These are phyloP conservation scores for Sericinus montela DNA, from an alignment of 2,888 invertebrate genomes.

Conservation along the genomic window DNA sequence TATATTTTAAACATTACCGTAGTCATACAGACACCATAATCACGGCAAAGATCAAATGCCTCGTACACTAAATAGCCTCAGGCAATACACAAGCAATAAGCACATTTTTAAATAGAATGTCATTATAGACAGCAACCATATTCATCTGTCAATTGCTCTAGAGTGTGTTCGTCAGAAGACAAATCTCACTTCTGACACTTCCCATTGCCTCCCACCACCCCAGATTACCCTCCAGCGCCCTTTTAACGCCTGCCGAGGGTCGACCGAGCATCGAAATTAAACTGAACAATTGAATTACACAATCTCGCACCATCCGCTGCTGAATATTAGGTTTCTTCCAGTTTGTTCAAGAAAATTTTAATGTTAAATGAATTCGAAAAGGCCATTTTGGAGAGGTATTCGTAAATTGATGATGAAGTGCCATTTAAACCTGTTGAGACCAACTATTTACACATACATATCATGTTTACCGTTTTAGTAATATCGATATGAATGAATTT, in stretches of 20 bases:
- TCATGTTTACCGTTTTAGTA: too few relatives aligned
- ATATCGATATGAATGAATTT: too few relatives aligned
- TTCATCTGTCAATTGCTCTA: constrained; percentile 49
- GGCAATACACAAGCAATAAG: too few relatives aligned
- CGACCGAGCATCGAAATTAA: constrained; percentile 52
- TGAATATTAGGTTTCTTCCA: constrained; percentile 43
- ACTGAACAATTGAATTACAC: constrained; percentile 56
- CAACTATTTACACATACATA: too few relatives aligned
- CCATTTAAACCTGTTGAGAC: background rate
- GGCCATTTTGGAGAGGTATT: constrained; percentile 7
- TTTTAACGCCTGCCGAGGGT: constrained; percentile 60
- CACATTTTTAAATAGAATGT: constrained; percentile 3
- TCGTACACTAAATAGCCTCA: too few relatives aligned
- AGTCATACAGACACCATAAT: background rate
- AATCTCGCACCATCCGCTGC: constrained; percentile 46
- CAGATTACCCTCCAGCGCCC: constrained; percentile 45
- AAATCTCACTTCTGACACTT: constrained; percentile 45
- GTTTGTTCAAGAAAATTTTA: constrained; percentile 27
- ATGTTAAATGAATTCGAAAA: constrained; percentile 32
- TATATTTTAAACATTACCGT: constrained; percentile 5
- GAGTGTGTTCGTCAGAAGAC: constrained; percentile 31
- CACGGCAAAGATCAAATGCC: too few relatives aligned
- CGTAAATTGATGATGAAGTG: constrained; percentile 3
- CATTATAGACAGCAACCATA: constrained; percentile 10
- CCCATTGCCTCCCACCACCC: constrained; percentile 42